Conservation (phyloP, 2,888 invertebrate species). For the Cephus pygmeus region DNA sequence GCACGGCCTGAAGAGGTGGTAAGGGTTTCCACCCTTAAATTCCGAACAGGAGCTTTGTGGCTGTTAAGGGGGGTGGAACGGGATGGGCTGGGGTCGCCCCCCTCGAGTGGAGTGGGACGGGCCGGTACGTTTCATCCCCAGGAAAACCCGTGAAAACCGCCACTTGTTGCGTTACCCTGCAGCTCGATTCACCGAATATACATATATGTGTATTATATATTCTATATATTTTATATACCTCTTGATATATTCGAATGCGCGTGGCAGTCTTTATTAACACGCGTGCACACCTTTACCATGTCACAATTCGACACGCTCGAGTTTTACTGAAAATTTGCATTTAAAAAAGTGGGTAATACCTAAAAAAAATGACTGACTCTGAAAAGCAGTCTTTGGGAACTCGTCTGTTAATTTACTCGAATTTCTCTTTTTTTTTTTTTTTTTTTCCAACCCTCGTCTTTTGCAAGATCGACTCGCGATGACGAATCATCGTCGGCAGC, state of each 20-base stretch:
- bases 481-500: conserved; percentile 19
- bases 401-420: conserved; percentile 15
- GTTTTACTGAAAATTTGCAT: too few species aligned
- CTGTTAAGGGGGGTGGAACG: conserved; percentile 32
- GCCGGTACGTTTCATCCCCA: conserved; percentile 57
- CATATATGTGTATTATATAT: too few species aligned
- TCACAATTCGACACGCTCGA: too few species aligned
- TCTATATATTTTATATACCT: too few species aligned
- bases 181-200: conserved; percentile 32
- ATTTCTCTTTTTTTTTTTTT: conserved; percentile 8
- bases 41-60: conserved; percentile 48
- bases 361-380: too few species aligned
- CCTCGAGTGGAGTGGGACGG: conserved; percentile 12
- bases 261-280: too few species aligned
- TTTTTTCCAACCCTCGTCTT: conserved; percentile 4
- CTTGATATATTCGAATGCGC: too few species aligned
- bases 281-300: too few species aligned
- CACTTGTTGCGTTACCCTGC: conserved; percentile 63
- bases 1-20: conserved; percentile 23
- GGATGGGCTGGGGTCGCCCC: conserved; percentile 14
- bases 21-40: conserved; percentile 56
- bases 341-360: too few species aligned
- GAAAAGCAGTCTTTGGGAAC: too few species aligned
- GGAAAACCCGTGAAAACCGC: conserved; percentile 66
- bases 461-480: neutral